A percentile compares a stretch with the other conserved stretches of the same genome.
These are phyloP conservation scores for Eudemis profundana DNA, from an alignment of 2,888 invertebrate species.

Conservation along the genomic window DNA sequence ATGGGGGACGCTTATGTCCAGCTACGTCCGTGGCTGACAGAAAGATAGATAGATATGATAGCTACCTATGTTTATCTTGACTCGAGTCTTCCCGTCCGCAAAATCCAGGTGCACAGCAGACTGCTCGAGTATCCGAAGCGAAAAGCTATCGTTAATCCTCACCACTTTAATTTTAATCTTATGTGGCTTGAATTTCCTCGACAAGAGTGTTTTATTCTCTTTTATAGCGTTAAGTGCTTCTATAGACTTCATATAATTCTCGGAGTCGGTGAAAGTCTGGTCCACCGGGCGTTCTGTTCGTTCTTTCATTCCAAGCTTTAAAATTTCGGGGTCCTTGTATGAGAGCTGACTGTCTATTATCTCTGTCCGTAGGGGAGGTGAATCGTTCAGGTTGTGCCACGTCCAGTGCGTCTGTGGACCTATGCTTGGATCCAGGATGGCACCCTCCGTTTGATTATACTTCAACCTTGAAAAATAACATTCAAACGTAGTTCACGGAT, in stretches of 20 bases:
- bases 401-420: conserved; percentile 79
- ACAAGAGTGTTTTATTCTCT: conserved; percentile 76
- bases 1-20: no score
- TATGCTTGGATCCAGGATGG: conserved; percentile 69
- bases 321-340: no score
- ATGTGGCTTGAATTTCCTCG: conserved; percentile 78
- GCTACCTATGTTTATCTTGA: conserved; percentile 76
- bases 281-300: no score
- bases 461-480: conserved; percentile 65
- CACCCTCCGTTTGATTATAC: conserved; percentile 80
- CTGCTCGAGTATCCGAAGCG: conserved; percentile 74
- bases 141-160: conserved; percentile 77
- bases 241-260: conserved; percentile 56
- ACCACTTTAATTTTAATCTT: conserved; percentile 80
- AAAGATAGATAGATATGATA: no score
- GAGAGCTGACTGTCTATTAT: conserved; percentile 76
- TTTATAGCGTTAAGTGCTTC: conserved; percentile 79
- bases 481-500: no score
- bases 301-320: no score
- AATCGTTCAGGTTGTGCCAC: conserved; percentile 79
- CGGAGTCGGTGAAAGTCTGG: conserved; percentile 69
- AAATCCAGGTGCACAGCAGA: conserved; percentile 72
- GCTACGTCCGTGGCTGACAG: no score
- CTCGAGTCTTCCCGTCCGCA: conserved; percentile 70
- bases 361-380: conserved; percentile 79